Percentiles rank a stretch among this genome's conserved stretches.
Conservation (phyloP, 2,888 invertebrate species). For the Loripinus fragilis region DNA sequence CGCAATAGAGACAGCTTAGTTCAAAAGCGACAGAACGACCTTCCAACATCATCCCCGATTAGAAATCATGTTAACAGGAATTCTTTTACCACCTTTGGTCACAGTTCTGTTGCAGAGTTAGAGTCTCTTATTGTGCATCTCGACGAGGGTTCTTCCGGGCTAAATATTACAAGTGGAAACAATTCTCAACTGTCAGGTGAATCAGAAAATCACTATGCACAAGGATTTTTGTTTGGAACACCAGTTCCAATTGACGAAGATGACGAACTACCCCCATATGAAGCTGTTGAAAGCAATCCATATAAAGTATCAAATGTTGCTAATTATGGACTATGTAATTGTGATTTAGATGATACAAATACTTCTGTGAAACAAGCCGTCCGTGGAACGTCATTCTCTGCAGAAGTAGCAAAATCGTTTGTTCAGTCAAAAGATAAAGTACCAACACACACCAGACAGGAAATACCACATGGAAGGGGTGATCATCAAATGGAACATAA, state of each 20-base stretch:
- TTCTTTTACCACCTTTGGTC: slow-evolving; percentile 57
- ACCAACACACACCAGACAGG: not conserved
- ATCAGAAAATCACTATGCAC: slow-evolving; percentile 46
- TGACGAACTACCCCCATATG: slow-evolving; percentile 77
- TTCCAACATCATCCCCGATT: slow-evolving; percentile 13
- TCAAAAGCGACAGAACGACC: not conserved
- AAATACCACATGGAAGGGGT: slow-evolving; percentile 30
- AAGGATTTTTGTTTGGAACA: slow-evolving; percentile 44
- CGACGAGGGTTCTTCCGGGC: slow-evolving; percentile 32
- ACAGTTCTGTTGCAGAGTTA: slow-evolving; percentile 22
- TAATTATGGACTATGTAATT: not conserved
- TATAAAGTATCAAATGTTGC: not conserved
- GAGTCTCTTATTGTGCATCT: slow-evolving; percentile 40
- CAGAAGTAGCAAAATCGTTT: not conserved
- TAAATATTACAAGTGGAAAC: slow-evolving; percentile 15
- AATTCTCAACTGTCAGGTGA: not conserved
- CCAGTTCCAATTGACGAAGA: slow-evolving; percentile 70
- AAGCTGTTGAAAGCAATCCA: slow-evolving; percentile 46
- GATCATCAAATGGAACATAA: not conserved
- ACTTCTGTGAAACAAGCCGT: not conserved
- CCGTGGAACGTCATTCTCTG: not conserved
- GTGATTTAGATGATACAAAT: not conserved
- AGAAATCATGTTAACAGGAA: slow-evolving; percentile 31
- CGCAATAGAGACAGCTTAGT: not conserved
- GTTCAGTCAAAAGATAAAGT: not conserved